Evolutionary conservation across 1,140 invertebrate species (phyloP), one percentile per base, ranked within the genome.

Genomic region (Sycophaga agraensis): DNA sequence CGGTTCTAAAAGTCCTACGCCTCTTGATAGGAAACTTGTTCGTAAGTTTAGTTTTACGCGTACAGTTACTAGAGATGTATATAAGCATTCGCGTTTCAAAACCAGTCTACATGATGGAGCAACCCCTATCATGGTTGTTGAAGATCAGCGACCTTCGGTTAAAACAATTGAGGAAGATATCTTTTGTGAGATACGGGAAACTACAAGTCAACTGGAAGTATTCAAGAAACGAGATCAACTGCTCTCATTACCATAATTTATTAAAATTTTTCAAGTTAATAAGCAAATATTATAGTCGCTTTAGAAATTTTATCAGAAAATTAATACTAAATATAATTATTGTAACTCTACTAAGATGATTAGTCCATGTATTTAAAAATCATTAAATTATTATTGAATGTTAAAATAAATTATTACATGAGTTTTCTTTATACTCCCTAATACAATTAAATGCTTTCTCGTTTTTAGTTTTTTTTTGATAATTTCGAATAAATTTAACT

Each of bases 11-110:
- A 82, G 75, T 65, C 84, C 79, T 59, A 82, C 77, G 50, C 82
- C 84, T 45, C 74, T 85, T 64, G 85, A 73, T 75, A 86, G 76
- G 74, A 87, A 80, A 77, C 82, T 83, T 3, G 78, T 81, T 0
- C 71, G 86, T 35, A 84, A 86, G 43, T 87, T 87, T 72, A 87
- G 86, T 28, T 89, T 89, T 61, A 88, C 86, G 0, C 83, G 86
- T 62, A 87, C 85, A 66, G 85, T 89, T 2, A 87, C 86, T 0
- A 77, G 83, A 19, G 86, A 87, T 45, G 80, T 83, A 8, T 88
- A 85, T 69, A 83, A 85, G 66, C 79, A 82, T 45, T 85, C 86
- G 5, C 74, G 79, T 35, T 85, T 82, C 5, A 85, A 84, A 65
- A 81, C 84, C 14, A 86, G 86, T 65, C 72, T 89, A 1, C 82